phyloP scores from a whole-genome alignment of 2,113 vertebrate species.

The Leptodactylus fuscus region DNA sequence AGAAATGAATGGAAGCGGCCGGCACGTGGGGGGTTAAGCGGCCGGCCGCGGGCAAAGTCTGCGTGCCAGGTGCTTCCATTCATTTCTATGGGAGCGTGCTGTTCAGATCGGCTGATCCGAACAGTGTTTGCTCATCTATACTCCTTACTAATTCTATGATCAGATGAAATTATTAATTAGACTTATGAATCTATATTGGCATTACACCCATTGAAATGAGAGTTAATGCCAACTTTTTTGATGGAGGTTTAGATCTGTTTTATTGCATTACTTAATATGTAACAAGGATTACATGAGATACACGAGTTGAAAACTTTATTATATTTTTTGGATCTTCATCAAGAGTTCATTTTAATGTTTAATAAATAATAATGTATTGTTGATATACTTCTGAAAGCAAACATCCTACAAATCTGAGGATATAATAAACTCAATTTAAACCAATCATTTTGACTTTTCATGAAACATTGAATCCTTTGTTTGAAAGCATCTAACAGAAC shows the following conservation, averaged over 20 bases:
- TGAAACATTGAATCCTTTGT: conserved; percentile 27
- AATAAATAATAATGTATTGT: conserved; percentile 24
- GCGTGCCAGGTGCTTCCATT: too few relatives aligned
- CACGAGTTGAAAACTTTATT: neutral
- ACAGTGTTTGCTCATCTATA: too few relatives aligned
- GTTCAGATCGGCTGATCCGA: too few relatives aligned
- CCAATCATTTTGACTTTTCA: conserved; percentile 43
- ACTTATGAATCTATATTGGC: too few relatives aligned
- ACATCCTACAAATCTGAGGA: neutral
- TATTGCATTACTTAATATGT: neutral
- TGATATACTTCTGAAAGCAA: conserved; percentile 1
- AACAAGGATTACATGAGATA: neutral
- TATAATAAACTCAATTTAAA: conserved; percentile 25
- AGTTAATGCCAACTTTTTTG: neutral
- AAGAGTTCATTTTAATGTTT: conserved; percentile 2
- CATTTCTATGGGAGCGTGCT: too few relatives aligned
- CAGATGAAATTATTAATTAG: neutral
- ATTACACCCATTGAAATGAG: neutral
- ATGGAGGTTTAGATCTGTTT: neutral
- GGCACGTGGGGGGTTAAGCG: too few relatives aligned
- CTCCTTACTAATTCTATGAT: too few relatives aligned
- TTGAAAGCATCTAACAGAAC: conserved; percentile 15
- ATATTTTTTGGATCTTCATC: neutral
- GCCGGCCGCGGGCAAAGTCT: too few relatives aligned
- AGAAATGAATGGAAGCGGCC: too few relatives aligned